phyloP scores from a whole-genome alignment of 2,888 invertebrate species.

The Tanytarsus gracilentus region DNA sequence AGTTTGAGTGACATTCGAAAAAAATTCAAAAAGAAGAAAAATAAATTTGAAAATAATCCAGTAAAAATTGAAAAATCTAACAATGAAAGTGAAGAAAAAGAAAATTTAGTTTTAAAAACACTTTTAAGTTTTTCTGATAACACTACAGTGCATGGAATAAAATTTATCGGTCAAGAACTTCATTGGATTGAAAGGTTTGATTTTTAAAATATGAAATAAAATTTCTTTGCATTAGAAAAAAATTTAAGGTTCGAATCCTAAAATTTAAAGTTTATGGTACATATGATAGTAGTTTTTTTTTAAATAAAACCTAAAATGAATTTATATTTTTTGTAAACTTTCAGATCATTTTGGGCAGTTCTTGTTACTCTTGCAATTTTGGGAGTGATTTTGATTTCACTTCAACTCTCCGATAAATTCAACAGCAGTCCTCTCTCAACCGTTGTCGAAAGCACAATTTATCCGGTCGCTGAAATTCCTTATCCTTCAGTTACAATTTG shows the following conservation, averaged over 20 bases:
- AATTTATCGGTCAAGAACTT: conserved; percentile 7
- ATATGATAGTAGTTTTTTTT: not conserved
- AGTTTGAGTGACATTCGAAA: no score
- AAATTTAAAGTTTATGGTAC: not conserved
- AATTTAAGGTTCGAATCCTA: not conserved
- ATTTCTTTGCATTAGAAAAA: not conserved
- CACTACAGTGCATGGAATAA: conserved; percentile 14
- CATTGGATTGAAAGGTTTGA: conserved; percentile 28
- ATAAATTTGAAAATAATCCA: no score
- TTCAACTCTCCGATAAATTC: conserved; percentile 38
- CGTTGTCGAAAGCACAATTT: conserved; percentile 40
- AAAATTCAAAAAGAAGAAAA: no score
- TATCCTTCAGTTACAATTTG: conserved; percentile 41
- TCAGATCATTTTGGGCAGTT: conserved; percentile 37
- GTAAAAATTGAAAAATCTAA: no score
- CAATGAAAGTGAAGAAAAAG: no score
- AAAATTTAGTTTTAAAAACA: no score
- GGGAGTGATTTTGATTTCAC: conserved; percentile 37
- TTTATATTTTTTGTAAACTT: not conserved
- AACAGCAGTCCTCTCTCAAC: conserved; percentile 37
- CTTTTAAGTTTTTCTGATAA: conserved; percentile 12
- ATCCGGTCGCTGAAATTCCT: conserved; percentile 37
- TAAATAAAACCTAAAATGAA: not conserved
- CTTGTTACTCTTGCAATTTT: conserved; percentile 36
- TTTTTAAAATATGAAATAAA: not conserved